These are phyloP conservation scores for Allacma fusca DNA, from an alignment of 2,888 invertebrate species.

Conservation along the genomic window DNA sequence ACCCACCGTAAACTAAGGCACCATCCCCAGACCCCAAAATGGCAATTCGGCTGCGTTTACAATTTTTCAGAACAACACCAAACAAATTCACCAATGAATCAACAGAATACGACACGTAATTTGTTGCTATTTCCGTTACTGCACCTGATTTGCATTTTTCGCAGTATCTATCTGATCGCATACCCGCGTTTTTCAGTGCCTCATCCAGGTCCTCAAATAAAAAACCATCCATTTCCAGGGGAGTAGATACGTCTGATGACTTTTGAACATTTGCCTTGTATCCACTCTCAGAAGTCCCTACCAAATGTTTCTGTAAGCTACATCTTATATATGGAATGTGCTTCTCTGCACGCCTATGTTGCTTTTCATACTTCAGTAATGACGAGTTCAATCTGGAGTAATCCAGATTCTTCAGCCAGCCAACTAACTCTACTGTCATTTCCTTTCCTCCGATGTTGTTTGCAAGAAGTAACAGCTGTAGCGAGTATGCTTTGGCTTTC, in stretches of 20 bases:
- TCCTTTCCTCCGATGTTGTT: background rate
- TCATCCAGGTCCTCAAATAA: conserved; percentile 39
- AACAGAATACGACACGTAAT: background rate
- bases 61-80: conserved; percentile 1
- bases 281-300: background rate
- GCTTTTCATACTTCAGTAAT: background rate
- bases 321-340: conserved; percentile 16
- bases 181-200: background rate
- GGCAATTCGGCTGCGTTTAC: background rate
- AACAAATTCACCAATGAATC: conserved; percentile 20
- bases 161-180: conserved; percentile 21
- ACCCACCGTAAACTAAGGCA: conserved; percentile 12
- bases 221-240: conserved; percentile 31
- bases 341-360: conserved; percentile 18
- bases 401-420: conserved; percentile 22
- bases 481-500: conserved; percentile 26
- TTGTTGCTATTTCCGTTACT: background rate
- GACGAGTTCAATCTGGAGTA: background rate
- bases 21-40: conserved; percentile 25
- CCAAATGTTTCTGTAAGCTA: conserved; percentile 7
- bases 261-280: background rate
- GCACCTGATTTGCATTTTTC: background rate
- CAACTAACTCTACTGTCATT: background rate
- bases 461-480: conserved; percentile 13
- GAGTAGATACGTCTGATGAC: background rate